phyloP scores from a whole-genome alignment of 2,797 vertebrate genomes.

The Onychomys arenicola region DNA sequence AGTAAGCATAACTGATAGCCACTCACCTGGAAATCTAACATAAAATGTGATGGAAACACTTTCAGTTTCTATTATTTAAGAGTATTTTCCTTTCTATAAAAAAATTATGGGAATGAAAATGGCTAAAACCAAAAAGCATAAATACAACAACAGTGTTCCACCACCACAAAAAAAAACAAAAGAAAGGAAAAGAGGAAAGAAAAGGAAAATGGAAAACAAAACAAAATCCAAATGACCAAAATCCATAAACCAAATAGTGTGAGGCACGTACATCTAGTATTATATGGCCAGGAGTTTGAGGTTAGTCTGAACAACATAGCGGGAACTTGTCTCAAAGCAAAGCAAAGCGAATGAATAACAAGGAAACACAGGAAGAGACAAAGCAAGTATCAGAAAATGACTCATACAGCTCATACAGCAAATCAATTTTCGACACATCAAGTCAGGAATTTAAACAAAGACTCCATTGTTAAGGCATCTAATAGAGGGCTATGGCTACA shows the following conservation, averaged over 20 bases:
- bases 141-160: background rate
- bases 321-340: background rate
- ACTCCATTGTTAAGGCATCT: background rate
- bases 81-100: background rate
- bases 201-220: background rate
- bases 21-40: background rate
- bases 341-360: background rate
- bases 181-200: background rate
- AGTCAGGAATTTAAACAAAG: background rate
- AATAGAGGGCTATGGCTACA: background rate
- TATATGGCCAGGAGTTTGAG: background rate
- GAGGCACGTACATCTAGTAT: too few relatives aligned
- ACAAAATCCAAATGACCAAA: background rate
- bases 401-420: background rate
- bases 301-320: background rate
- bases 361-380: background rate
- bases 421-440: background rate
- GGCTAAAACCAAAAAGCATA: background rate
- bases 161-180: too few relatives aligned
- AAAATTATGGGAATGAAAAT: background rate
- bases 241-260: background rate
- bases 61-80: background rate
- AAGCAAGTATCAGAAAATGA: background rate
- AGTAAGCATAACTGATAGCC: background rate
- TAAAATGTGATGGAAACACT: background rate